These are phyloP conservation scores for Nesogale talazaci DNA, from an alignment of 2,113 vertebrate species.

Conservation along the genomic window DNA sequence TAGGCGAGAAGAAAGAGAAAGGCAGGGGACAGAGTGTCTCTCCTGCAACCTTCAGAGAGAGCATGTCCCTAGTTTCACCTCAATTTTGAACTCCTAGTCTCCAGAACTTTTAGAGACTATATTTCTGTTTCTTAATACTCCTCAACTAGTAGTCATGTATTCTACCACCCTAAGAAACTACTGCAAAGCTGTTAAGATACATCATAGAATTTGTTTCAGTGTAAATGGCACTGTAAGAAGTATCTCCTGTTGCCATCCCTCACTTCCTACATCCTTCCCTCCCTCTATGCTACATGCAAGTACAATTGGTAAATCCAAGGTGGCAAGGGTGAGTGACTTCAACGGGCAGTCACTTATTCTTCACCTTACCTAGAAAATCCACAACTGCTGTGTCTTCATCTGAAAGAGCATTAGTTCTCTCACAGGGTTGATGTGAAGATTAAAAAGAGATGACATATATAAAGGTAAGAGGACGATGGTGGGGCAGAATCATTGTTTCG, in stretches of 20 bases:
- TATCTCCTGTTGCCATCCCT: too few species aligned
- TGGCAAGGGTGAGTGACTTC: not conserved
- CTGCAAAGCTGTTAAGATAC: not conserved
- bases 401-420: not conserved
- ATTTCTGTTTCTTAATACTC: not conserved
- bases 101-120: not conserved
- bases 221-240: not conserved
- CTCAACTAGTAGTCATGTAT: not conserved
- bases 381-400: not conserved
- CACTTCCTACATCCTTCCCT: too few species aligned
- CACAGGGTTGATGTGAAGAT: not conserved
- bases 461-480: not conserved
- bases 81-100: not conserved
- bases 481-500: not conserved
- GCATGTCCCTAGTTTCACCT: not conserved
- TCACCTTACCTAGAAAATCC: not conserved
- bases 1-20: too few species aligned
- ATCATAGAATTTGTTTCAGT: not conserved
- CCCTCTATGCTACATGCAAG: not conserved
- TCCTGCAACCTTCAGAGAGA: not conserved
- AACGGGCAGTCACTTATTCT: not conserved
- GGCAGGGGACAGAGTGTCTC: not conserved
- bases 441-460: not conserved
- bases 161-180: not conserved
- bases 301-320: not conserved